Base-by-base conservation (phyloP, 1,140 invertebrate genomes). In the Micrasema minimum region DNA sequence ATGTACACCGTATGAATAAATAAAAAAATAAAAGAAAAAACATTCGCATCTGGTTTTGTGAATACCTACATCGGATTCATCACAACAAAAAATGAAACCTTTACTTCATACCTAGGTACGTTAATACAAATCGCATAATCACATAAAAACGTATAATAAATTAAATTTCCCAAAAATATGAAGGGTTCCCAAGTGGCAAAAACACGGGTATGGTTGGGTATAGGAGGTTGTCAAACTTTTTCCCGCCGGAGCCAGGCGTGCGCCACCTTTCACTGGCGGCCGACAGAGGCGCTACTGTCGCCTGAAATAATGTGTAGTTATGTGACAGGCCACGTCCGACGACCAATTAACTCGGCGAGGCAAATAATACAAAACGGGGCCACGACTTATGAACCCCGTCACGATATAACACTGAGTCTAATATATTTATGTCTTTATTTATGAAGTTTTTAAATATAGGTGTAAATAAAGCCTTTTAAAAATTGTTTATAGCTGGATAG, bases 301-400 rank as follows among this genome's bases (percentile, higher is more conserved):
- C 14, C 20, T 75, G 73, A 75, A 75, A n/a, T 75, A 75, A 75
- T 75, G n/a, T n/a, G 73, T 69, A 75, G 73, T 75, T 75, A 75
- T 72, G 73, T 69, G 73, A 75, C 73, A 69, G 69, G 51, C 26
- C 73, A 75, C 73, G 73, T 75, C 73, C 73, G 69, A 18, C 66
- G 73, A 72, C 73, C 73, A 75, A 75, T 75, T 75, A 75, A 75
- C 73, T 66, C 68, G 67, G 46, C 73, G 66, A 31, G 38, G 46
- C 66, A 69, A 71, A n/a, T n/a, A 68, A 73, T 72, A 72, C 69
- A 67, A 37, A 48, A 37, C 69, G n/a, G 37, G 35, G 43, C 59
- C 66, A 2, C 59, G 38, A 68, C 65, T 72, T 68, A 57, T 26
- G 41, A 68, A 35, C 59, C 18, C 50, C 61, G 61, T n/a, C n/a